Conservation (phyloP, 1,140 invertebrate genomes). For the Lepidurus packardi region DNA sequence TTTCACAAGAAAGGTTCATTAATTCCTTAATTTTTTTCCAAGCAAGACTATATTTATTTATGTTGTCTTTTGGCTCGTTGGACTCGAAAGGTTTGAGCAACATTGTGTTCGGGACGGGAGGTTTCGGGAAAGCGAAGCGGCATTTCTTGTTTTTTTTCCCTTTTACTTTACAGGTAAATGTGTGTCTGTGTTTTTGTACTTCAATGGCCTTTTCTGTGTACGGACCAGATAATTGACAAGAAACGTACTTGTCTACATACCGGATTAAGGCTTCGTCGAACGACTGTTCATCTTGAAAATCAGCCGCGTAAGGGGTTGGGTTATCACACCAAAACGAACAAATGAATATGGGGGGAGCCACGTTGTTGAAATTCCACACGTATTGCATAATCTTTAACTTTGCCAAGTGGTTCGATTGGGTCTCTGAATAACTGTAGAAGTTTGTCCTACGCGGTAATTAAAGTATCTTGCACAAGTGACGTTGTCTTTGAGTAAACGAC, state of each 20-base stretch:
- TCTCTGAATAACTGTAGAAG: background rate
- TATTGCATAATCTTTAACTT: background rate
- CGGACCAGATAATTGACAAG: background rate
- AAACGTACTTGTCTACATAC: background rate
- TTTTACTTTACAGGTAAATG: background rate
- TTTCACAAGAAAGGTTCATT: background rate
- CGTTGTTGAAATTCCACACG: background rate
- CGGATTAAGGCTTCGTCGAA: background rate
- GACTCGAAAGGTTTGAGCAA: background rate
- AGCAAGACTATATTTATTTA: background rate
- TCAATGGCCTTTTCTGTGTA: background rate
- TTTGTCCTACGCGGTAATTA: background rate
- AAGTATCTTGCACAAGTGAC: background rate
- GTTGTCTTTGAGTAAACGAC: background rate
- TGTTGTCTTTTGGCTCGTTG: background rate
- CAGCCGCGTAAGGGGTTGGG: background rate
- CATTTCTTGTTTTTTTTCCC: background rate
- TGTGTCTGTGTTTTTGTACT: background rate
- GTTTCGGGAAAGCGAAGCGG: background rate
- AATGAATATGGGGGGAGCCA: background rate
- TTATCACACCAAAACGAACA: constrained; percentile 1
- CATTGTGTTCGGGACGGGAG: background rate
- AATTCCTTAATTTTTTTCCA: background rate
- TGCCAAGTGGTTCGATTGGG: background rate
- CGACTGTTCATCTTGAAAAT: background rate